These are phyloP conservation scores for Miichthys miiuy DNA, from an alignment of 2,797 vertebrate species.

Conservation along the genomic window DNA sequence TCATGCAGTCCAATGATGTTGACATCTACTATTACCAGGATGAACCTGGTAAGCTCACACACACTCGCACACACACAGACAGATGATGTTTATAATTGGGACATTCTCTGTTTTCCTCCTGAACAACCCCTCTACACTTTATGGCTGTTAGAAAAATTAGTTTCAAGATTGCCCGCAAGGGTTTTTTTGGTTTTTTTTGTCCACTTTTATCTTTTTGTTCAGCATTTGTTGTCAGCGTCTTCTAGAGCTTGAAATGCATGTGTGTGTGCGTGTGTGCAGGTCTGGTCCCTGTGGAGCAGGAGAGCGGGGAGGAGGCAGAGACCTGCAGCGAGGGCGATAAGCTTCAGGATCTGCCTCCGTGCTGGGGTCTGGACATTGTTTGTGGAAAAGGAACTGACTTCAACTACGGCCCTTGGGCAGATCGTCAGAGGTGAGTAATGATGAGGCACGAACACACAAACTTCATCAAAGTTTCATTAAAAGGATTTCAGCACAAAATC, in stretches of 20 bases:
- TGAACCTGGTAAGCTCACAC: slow-evolving; percentile 89
- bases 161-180: background rate
- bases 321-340: slow-evolving; percentile 90
- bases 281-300: slow-evolving; percentile 93
- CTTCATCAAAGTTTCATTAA: background rate
- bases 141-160: background rate
- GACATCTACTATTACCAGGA: slow-evolving; percentile 99
- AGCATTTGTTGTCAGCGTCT: background rate
- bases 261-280: slow-evolving; percentile 80
- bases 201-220: background rate
- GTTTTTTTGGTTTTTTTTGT: background rate
- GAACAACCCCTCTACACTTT: background rate
- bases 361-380: slow-evolving; percentile 98
- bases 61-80: background rate
- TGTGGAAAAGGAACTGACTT: slow-evolving; percentile 99
- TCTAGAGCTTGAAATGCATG: background rate
- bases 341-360: slow-evolving; percentile 96
- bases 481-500: background rate
- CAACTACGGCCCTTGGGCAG: slow-evolving; percentile 99
- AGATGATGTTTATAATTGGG: background rate
- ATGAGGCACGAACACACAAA: background rate
- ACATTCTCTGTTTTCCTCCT: background rate
- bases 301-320: slow-evolving; percentile 89
- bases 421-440: slow-evolving; percentile 91
- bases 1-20: slow-evolving; percentile 99